These are phyloP conservation scores for Dromiciops gliroides DNA, from an alignment of 2,113 vertebrate genomes.

Conservation along the genomic window DNA sequence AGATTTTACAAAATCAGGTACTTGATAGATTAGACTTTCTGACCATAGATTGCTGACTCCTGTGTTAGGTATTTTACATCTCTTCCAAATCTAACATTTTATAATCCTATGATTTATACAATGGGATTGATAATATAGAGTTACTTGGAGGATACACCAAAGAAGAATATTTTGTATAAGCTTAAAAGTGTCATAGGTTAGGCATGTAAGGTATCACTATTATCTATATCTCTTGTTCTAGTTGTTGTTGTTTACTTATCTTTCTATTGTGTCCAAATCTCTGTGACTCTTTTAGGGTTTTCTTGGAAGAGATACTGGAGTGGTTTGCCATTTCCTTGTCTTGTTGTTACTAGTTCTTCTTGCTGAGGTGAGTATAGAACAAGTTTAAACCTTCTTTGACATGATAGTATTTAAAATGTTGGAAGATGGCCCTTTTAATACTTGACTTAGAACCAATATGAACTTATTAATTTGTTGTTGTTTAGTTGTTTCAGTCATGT, in stretches of 20 bases:
- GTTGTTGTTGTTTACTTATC: neutral
- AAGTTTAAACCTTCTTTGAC: neutral
- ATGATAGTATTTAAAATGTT: neutral
- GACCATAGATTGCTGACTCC: neutral
- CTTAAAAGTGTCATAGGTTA: neutral
- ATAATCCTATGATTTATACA: neutral
- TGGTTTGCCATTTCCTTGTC: neutral
- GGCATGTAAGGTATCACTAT: neutral
- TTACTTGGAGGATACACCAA: neutral
- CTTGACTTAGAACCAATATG: neutral
- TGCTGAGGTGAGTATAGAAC: neutral
- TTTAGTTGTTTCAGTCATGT: no score
- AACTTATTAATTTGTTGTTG: no score
- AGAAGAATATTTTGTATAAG: neutral
- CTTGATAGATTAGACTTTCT: neutral
- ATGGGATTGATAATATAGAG: neutral
- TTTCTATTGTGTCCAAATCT: neutral
- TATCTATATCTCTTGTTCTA: neutral
- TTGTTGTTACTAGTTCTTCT: neutral
- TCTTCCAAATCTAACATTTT: neutral
- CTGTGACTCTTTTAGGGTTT: neutral
- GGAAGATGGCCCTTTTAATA: neutral
- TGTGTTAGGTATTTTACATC: neutral
- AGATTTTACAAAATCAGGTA: neutral
- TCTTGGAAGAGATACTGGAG: neutral